These are phyloP conservation scores for Ptilonorhynchus violaceus DNA, from an alignment of 2,113 vertebrate genomes.

Conservation along the genomic window DNA sequence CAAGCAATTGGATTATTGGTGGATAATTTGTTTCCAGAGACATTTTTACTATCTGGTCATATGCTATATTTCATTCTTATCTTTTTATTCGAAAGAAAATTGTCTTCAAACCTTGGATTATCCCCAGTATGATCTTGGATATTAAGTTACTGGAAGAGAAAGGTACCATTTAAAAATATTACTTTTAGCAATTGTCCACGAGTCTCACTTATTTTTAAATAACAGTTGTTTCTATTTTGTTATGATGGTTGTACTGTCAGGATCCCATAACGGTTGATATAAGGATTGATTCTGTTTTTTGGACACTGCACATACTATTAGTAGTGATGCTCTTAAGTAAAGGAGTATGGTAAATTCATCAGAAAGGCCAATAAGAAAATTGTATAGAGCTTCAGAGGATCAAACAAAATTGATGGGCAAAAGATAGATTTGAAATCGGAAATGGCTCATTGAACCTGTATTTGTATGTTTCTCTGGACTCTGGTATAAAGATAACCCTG, in stretches of 20 bases:
- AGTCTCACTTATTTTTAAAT: slow-evolving; percentile 43
- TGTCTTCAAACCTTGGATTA: slow-evolving; percentile 55
- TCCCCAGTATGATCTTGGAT: slow-evolving; percentile 22
- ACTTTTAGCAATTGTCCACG: not conserved
- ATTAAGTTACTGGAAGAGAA: slow-evolving; percentile 51
- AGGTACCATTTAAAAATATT: not conserved
- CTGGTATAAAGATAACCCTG: not conserved
- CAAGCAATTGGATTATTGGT: slow-evolving; percentile 69
- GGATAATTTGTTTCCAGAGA: slow-evolving; percentile 68
- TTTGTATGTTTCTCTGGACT: not conserved
- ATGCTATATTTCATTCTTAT: slow-evolving; percentile 65
- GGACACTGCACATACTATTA: not conserved
- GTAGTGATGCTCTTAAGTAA: not conserved
- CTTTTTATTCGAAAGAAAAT: slow-evolving; percentile 63
- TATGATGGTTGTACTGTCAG: not conserved
- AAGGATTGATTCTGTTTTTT: not conserved
- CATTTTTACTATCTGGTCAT: slow-evolving; percentile 50
- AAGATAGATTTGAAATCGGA: not conserved
- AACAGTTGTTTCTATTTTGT: not conserved
- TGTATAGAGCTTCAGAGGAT: not conserved
- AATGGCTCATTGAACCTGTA: not conserved
- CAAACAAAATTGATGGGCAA: not conserved
- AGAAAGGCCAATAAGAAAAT: not conserved
- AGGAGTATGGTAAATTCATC: not conserved
- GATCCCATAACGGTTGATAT: not conserved